These are phyloP conservation scores for Synergus gifuensis DNA, from an alignment of 2,888 invertebrate species.

Conservation along the genomic window DNA sequence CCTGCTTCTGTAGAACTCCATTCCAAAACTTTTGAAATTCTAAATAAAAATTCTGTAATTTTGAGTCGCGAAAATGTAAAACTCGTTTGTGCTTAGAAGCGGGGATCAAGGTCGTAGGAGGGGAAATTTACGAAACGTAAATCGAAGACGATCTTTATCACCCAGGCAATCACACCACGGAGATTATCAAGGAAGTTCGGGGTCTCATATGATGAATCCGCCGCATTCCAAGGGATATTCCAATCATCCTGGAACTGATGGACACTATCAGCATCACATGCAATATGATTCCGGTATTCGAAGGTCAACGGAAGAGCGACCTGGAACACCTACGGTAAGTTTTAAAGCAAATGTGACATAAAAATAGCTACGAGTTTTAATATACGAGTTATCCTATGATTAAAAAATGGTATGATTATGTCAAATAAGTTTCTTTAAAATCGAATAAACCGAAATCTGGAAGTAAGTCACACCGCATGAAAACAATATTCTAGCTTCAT, in stretches of 20 bases:
- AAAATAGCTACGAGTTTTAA: no score
- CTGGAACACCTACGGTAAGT: conserved; percentile 85
- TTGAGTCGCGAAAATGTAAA: conserved; percentile 5
- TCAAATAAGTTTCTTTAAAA: no score
- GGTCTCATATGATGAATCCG: conserved; percentile 68
- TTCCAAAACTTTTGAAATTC: conserved; percentile 21
- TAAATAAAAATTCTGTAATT: not conserved
- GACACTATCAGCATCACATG: conserved; percentile 70
- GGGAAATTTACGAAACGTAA: conserved; percentile 70
- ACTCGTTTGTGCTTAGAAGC: conserved; percentile 57
- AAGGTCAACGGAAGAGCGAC: conserved; percentile 81
- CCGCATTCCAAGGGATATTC: conserved; percentile 70
- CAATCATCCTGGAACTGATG: conserved; percentile 70
- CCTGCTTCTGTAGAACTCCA: conserved; percentile 10
- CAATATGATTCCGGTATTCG: conserved; percentile 74
- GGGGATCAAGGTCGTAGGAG: conserved; percentile 70
- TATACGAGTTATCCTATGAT: no score
- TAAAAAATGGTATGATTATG: no score
- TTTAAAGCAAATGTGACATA: not conserved
- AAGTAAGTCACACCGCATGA: no score
- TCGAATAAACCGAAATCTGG: no score
- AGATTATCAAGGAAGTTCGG: conserved; percentile 67
- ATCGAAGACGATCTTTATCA: conserved; percentile 71
- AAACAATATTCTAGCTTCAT: no score
- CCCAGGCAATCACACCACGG: conserved; percentile 71